Base-by-base conservation (phyloP, 2,888 invertebrate genomes). In the Athetis lepigone region DNA sequence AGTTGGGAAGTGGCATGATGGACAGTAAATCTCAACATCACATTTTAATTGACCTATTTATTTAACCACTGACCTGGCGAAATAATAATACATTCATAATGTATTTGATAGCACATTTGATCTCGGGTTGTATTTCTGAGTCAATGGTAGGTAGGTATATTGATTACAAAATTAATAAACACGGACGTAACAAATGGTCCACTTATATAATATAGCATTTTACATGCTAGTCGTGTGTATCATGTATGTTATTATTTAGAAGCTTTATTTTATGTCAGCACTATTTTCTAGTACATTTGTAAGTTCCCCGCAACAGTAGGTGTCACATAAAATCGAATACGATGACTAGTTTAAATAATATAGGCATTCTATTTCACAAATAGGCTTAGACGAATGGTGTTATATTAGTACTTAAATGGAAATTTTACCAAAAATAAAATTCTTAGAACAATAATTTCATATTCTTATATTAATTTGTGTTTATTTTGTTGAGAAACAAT, bases 381-480 rank as follows among this genome's bases (percentile, higher is more conserved):
- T 92, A 92, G 88, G 83, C 66, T 83, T 91, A 88, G 84, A 83
- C 81, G 70, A 76, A 87, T 82, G 87, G 83, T 86, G 85, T 85
- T 92, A 88, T 85, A 85, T 89, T 93, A 93, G 94, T 94, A 94
- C 93, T 93, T 94, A 93, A 92, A 85, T 82, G 85, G 80, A 89
- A 87, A 85, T 87, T 85, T 89, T 92, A 92, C 93, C 92, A 93
- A 94, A 94, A 90, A 92, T 85, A 83, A 85, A 86, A 85, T 77
- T 81, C 84, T 85, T 89, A 90, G 90, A 89, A 92, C 91, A 91
- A 92, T 90, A 87, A 84, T 89, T 88, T 87, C 87, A 82, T 65
- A 45, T 33, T 13, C 33, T 33, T 88, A 77, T 88, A 86, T 83
- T 84, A 76, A 85, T 86, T 83, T 88, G 81, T 87, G 85, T 88